Evolutionary conservation across 2,113 vertebrate genomes (phyloP), one percentile per base, ranked within the genome.

Genomic region (Sciurus niger): DNA sequence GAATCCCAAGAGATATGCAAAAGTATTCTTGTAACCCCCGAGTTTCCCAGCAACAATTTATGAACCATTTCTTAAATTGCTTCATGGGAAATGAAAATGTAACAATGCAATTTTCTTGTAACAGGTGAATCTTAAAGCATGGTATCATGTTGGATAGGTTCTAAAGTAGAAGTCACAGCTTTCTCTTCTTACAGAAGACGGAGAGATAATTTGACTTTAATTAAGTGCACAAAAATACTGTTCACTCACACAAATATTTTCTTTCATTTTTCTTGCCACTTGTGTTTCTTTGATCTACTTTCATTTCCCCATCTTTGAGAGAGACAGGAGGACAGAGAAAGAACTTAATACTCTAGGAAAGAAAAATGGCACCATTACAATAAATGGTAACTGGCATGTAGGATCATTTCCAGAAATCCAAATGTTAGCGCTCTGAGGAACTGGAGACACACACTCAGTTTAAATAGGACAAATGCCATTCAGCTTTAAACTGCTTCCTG

Each of bases 21-120:
- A 93, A 32, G 1, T 34, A 88, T 60, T 63, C 12, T 48, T 43
- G 4, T 24, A 77, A 74, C 1, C 1, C 8, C 30, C 67, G 28
- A 74, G 6, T 87, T 92, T 95, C 51, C 0, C 77, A 91, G 4
- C 55, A 83, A 65, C 1, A 74, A 46, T 65, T 94, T 65, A 70
- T 2, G 1, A 83, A 85, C 13, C 32, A 76, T 37, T 43, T 40
- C 4, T 84, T 43, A 74, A 43, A 43, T 58, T 70, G 2, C 67
- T 32, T 67, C 8, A 70, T 72, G 51, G 28, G 2, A 48, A 53
- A 17, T 89, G 11, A 90, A 74, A 89, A 43, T 51, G 4, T 51
- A 95, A n/a, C 6, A 0, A 40, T 0, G 32, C 0, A 1, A 4
- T 89, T 68, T 76, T 87, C 16, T 37, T 83, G 3, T 12, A 70